A percentile compares a stretch with the other conserved stretches of the same genome.
These are phyloP conservation scores for Ondatra zibethicus DNA, from an alignment of 2,113 vertebrate species.

Conservation along the genomic window DNA sequence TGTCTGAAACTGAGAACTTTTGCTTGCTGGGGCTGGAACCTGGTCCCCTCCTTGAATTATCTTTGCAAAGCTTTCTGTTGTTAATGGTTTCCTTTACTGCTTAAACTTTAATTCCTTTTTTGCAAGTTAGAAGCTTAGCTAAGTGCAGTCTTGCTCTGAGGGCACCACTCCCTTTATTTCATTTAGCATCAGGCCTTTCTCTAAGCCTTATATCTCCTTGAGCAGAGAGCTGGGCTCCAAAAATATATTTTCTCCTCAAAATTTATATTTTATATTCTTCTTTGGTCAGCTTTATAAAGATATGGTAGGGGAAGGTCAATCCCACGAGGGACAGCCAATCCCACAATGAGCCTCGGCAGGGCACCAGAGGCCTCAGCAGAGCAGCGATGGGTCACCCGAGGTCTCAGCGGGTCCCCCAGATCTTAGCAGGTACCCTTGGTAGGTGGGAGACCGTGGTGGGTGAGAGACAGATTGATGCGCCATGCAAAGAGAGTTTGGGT, in stretches of 20 bases:
- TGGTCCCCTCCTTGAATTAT: neutral
- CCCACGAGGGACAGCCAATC: no score
- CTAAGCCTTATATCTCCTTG: neutral
- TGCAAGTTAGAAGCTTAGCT: neutral
- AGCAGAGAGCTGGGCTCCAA: neutral
- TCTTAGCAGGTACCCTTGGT: no score
- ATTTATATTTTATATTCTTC: neutral
- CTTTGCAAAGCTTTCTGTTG: neutral
- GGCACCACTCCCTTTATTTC: neutral
- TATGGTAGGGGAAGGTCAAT: no score
- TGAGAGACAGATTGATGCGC: no score
- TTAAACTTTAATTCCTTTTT: neutral
- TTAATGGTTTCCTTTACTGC: neutral
- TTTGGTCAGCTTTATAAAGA: neutral
- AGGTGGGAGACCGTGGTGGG: no score
- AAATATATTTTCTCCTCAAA: neutral
- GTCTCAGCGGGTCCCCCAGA: no score
- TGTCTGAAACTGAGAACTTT: neutral
- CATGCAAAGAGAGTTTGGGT: no score
- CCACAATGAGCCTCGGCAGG: no score
- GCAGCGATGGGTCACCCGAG: no score
- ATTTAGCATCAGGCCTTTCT: neutral
- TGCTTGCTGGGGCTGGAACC: neutral
- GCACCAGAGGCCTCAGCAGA: no score
- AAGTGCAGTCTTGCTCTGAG: no score